Percentiles rank a stretch among this genome's conserved stretches.
phyloP scores from a whole-genome alignment of 2,888 invertebrate genomes.

The Crocallis elinguaria region DNA sequence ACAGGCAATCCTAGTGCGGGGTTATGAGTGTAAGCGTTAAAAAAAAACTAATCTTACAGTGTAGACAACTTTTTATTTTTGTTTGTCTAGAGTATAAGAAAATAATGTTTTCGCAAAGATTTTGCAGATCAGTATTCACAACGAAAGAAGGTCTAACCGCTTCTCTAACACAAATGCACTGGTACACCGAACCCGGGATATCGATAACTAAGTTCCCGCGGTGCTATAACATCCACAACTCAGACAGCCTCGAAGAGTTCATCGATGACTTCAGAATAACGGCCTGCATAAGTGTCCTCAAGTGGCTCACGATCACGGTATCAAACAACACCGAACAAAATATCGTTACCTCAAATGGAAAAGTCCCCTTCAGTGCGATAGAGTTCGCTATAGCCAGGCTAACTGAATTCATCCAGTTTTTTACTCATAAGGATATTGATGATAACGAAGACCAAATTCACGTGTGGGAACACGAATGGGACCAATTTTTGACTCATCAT shows the following conservation, averaged over 20 bases:
- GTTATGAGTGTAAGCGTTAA: too few relatives aligned
- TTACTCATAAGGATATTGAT: conserved; percentile 91
- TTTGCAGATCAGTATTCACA: conserved; percentile 94
- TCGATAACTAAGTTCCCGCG: conserved; percentile 93
- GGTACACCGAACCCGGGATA: conserved; percentile 93
- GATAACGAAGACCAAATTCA: conserved; percentile 87
- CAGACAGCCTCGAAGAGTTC: conserved; percentile 92
- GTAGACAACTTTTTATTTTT: too few relatives aligned
- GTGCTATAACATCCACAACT: conserved; percentile 92
- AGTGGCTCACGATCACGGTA: conserved; percentile 88
- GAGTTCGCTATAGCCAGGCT: conserved; percentile 93
- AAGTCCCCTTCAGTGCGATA: conserved; percentile 89
- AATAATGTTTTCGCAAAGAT: conserved; percentile 87
- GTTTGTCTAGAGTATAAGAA: too few relatives aligned
- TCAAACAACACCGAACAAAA: conserved; percentile 82
- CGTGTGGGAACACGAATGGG: conserved; percentile 95
- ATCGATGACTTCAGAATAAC: conserved; percentile 95
- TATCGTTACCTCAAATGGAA: conserved; percentile 84
- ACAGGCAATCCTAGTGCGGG: too few relatives aligned
- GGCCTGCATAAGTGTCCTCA: conserved; percentile 93
- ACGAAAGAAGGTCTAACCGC: conserved; percentile 95
- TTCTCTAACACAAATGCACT: conserved; percentile 92
- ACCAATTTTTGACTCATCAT: conserved; percentile 90
- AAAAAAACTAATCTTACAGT: too few relatives aligned
- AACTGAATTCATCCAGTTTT: conserved; percentile 89